Evolutionary conservation across 92 coral and sea anemone species (phyloP).

Genomic region (Zoanthus sociatus): DNA sequence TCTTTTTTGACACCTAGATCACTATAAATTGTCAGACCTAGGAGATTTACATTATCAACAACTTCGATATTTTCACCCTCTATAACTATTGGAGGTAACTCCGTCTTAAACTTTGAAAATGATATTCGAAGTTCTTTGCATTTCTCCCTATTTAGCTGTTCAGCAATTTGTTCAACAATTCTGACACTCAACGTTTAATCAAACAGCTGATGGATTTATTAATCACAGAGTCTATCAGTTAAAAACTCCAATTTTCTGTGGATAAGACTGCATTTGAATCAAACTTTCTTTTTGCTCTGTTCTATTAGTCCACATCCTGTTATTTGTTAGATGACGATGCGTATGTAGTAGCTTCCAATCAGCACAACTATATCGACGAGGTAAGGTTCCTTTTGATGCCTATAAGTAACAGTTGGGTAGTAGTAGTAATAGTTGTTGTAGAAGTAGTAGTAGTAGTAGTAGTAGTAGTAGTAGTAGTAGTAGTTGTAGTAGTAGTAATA

Average conservation of each 20-base stretch:
- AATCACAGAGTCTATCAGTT: background rate
- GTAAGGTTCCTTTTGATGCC: constrained; percentile 23
- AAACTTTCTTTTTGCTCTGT: background rate
- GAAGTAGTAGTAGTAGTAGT: background rate
- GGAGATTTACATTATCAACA: too few relatives aligned
- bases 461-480: background rate
- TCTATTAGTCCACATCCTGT: constrained; percentile 46
- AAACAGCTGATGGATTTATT: too few relatives aligned
- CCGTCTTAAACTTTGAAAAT: too few relatives aligned
- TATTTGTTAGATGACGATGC: constrained; percentile 94
- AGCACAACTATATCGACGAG: constrained; percentile 56
- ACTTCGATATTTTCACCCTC: too few relatives aligned
- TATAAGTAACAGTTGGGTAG: background rate
- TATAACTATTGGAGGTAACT: too few relatives aligned
- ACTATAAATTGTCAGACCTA: too few relatives aligned
- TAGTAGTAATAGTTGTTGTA: background rate
- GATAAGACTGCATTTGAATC: background rate
- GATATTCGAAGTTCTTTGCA: too few relatives aligned
- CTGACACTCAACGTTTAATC: too few relatives aligned
- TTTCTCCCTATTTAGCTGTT: too few relatives aligned
- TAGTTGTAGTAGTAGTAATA: background rate
- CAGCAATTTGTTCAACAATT: too few relatives aligned
- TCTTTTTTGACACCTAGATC: too few relatives aligned
- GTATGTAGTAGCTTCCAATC: constrained; percentile 73
- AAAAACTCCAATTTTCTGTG: background rate